Base-by-base conservation (phyloP, 2,113 vertebrate genomes). In the Carlito syrichta region DNA sequence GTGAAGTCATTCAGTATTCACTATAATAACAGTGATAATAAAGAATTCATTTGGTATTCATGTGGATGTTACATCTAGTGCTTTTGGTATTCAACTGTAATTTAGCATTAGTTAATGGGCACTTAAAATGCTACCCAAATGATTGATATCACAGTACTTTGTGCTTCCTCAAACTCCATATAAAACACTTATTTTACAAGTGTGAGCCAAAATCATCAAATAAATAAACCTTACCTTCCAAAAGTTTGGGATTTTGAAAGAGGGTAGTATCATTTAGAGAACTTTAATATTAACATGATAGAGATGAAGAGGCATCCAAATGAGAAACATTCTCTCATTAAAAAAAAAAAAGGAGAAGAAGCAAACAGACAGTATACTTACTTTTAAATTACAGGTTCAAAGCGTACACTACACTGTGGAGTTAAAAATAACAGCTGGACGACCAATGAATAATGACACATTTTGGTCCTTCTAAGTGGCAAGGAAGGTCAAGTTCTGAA, bases 141-240 rank as follows among this genome's bases (percentile, higher is more conserved):
- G 98, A 98, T 97, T 97, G 98, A 98, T 98, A 98, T 93, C 84
- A 88, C 58, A 93, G 97, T 68, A 98, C 95, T 98, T 91, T 86
- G 95, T 94, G 97, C 89, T 98, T 98, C 98, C 97, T 98, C 97
- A 98, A 97, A 98, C 95, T 98, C 97, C 96, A 96, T 84, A 97
- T 98, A 97, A 97, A 98, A 98, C 94, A 97, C 96, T 98, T 98
- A 95, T 97, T 98, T 98, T 98, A 96, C 74, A 98, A 98, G 97
- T 97, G 97, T 97, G 97, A 97, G 97, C 97, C 96, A 98, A 98
- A 98, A 98, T 98, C 98, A 98, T 98, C 98, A 98, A 98, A 97
- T 97, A 98, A 98, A 95, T 94, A 98, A 97, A 96, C 96, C 99
- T 99, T 99, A 99, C 98, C 98, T 99, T 98, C 98, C 98, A 98